These are phyloP conservation scores for Coregonus sp. DNA, from an alignment of 2,797 vertebrate species.

Conservation along the genomic window DNA sequence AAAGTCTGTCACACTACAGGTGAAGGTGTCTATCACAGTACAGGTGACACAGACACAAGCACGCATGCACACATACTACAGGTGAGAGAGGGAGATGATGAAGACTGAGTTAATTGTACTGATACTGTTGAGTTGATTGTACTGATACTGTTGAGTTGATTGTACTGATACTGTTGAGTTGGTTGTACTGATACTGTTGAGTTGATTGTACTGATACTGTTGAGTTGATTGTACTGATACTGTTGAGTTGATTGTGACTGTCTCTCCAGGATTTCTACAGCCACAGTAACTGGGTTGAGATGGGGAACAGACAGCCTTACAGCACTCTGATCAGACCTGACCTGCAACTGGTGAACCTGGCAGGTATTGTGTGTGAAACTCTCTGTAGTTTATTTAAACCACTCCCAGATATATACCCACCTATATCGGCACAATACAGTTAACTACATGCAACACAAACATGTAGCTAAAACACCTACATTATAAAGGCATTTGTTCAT, in stretches of 20 bases:
- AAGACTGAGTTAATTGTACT: not conserved
- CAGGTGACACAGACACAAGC: too few species aligned
- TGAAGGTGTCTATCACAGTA: too few species aligned
- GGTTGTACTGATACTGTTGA: too few species aligned
- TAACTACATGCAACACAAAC: not conserved
- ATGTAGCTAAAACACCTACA: not conserved
- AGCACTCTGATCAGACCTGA: constrained; percentile 54
- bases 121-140: too few species aligned
- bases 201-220: too few species aligned
- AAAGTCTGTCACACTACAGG: too few species aligned
- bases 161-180: too few species aligned
- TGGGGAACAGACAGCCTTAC: constrained; percentile 57
- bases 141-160: too few species aligned
- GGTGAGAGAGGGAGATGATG: too few species aligned
- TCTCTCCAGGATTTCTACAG: constrained; percentile 72
- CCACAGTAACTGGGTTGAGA: constrained; percentile 76
- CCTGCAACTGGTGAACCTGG: constrained; percentile 54
- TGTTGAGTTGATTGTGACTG: not conserved
- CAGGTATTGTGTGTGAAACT: constrained; percentile 49
- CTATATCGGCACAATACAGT: not conserved
- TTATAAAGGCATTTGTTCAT: not conserved
- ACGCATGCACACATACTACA: too few species aligned
- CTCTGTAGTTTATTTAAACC: not conserved
- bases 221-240: not conserved
- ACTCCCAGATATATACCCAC: not conserved